Percentiles rank a stretch among this genome's conserved stretches.
phyloP scores from a whole-genome alignment of 2,113 vertebrate species.

The Ceyx margarethae region DNA sequence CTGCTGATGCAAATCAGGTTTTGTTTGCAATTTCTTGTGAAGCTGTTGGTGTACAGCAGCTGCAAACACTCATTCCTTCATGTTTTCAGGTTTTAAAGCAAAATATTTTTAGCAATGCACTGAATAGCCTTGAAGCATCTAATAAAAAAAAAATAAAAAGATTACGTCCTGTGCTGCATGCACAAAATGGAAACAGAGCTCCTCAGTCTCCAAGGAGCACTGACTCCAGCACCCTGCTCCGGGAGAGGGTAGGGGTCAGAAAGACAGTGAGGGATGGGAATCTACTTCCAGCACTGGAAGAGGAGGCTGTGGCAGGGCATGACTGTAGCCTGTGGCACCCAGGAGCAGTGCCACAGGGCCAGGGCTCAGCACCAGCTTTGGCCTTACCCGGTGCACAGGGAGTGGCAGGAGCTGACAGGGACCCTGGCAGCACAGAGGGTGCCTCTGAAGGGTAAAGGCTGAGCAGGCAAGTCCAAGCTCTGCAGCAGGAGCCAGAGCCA shows the following conservation, averaged over 20 bases:
- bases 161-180: background rate
- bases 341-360: background rate
- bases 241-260: fast-evolving
- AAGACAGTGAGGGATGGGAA: background rate
- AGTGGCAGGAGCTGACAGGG: fast-evolving
- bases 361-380: background rate
- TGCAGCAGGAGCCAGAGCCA: background rate
- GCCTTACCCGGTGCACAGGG: background rate
- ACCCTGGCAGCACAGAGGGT: background rate
- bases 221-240: background rate
- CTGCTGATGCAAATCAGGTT: constrained; percentile 9
- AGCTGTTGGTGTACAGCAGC: background rate
- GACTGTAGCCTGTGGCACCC: background rate
- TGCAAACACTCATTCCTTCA: background rate
- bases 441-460: background rate
- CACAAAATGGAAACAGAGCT: background rate
- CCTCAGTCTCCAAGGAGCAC: background rate
- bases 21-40: constrained; percentile 5
- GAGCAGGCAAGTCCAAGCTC: background rate
- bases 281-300: background rate
- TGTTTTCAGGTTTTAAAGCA: background rate
- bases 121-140: background rate
- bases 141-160: background rate
- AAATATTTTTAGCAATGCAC: background rate
- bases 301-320: background rate